phyloP scores from a whole-genome alignment of 2,797 vertebrate species.

The Danionella dracula region DNA sequence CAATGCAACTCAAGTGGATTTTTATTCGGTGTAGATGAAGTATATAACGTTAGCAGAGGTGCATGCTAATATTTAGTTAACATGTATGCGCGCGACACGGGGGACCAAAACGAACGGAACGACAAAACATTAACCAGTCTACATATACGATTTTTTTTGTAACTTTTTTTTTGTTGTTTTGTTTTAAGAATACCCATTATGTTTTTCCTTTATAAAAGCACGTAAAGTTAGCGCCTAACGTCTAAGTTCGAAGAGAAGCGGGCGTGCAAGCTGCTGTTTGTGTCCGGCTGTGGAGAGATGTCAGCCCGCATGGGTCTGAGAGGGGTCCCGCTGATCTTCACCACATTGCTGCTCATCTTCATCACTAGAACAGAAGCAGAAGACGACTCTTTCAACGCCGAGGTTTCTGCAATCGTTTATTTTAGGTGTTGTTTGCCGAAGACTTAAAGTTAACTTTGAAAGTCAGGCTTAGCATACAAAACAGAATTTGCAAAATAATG shows the following conservation, averaged over 20 bases:
- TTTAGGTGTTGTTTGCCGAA: too few species aligned
- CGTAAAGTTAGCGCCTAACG: too few species aligned
- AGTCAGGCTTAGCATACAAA: too few species aligned
- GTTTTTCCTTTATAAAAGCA: not conserved
- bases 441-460: too few species aligned
- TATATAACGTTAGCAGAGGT: not conserved
- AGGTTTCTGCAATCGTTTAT: slow-evolving; percentile 5
- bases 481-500: too few species aligned
- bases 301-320: slow-evolving; percentile 6
- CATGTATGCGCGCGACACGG: not conserved
- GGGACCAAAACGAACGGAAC: not conserved
- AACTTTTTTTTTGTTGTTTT: too few species aligned
- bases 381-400: slow-evolving; percentile 36
- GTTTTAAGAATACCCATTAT: not conserved
- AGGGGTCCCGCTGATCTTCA: not conserved
- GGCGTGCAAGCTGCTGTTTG: not conserved
- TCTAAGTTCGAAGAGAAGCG: not conserved
- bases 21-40: too few species aligned
- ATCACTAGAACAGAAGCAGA: slow-evolving; percentile 9
- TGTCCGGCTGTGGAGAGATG: slow-evolving; percentile 16
- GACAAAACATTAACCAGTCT: not conserved
- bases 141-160: too few species aligned
- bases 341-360: slow-evolving; percentile 12
- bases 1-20: slow-evolving; percentile 27
- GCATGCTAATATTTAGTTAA: slow-evolving; percentile 5